Percentiles rank a stretch among this genome's conserved stretches.
These are phyloP conservation scores for Xenentodon cancila DNA, from an alignment of 2,797 vertebrate species.

Conservation along the genomic window DNA sequence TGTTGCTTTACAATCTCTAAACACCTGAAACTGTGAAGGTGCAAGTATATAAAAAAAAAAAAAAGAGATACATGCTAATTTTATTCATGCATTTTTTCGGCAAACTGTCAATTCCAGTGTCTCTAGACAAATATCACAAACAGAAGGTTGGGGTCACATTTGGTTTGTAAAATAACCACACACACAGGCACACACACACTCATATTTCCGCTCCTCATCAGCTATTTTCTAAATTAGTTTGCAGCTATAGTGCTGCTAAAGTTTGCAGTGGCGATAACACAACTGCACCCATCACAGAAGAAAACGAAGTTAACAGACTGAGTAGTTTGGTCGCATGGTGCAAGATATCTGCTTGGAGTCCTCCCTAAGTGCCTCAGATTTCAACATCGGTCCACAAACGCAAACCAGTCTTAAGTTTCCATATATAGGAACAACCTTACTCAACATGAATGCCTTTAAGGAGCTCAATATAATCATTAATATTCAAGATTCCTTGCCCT, in stretches of 20 bases:
- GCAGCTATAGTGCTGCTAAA: background rate
- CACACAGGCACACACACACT: background rate
- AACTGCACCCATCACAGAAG: conserved; percentile 2
- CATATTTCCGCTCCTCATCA: conserved; percentile 4
- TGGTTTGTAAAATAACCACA: conserved; percentile 33
- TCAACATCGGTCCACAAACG: background rate
- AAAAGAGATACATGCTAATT: background rate
- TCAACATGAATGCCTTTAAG: too few species aligned
- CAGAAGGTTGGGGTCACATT: too few species aligned
- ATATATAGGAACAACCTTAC: too few species aligned
- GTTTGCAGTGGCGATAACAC: background rate
- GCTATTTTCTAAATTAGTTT: conserved; percentile 23
- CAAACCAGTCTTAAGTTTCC: background rate
- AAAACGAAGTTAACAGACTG: background rate
- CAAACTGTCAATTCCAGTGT: conserved; percentile 1
- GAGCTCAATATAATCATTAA: background rate
- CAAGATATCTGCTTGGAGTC: background rate
- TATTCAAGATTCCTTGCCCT: conserved; percentile 1
- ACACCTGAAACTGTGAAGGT: background rate
- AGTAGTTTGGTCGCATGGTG: background rate
- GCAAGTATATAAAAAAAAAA: background rate
- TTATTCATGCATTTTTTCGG: background rate
- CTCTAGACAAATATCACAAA: conserved; percentile 11
- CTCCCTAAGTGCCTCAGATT: background rate
- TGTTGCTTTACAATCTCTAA: background rate